These are phyloP conservation scores for Falco concolor DNA, from an alignment of 2,797 vertebrate species.

Conservation along the genomic window DNA sequence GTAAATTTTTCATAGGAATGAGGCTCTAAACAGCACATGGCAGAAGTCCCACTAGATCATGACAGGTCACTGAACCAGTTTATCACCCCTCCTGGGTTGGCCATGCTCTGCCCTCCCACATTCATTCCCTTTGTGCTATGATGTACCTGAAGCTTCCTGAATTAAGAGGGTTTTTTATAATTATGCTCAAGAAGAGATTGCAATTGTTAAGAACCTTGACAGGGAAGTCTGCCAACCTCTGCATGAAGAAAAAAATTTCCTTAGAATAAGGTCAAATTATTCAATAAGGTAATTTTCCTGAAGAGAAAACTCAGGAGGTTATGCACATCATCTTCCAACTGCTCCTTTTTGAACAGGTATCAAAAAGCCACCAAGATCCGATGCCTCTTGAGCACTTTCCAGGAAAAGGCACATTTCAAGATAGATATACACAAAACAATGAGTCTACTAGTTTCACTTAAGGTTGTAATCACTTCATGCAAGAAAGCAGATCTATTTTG, in stretches of 20 bases:
- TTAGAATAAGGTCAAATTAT: background rate
- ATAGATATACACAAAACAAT: background rate
- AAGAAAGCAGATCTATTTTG: background rate
- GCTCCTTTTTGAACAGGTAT: background rate
- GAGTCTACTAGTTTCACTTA: background rate
- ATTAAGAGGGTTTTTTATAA: background rate
- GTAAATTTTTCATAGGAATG: background rate
- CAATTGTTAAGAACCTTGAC: background rate
- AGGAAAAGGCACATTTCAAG: background rate
- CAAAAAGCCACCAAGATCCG: background rate
- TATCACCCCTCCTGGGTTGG: background rate
- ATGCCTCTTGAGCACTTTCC: background rate
- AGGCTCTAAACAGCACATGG: background rate
- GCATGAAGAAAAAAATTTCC: background rate
- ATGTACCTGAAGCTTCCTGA: background rate
- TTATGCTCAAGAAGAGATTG: background rate
- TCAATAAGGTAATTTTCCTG: background rate
- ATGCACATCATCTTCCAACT: background rate
- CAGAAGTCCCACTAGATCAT: background rate
- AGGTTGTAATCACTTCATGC: background rate
- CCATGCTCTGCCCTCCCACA: background rate
- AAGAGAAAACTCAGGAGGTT: background rate
- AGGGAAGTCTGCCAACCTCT: background rate
- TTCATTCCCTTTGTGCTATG: background rate
- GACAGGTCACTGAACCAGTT: background rate